These are phyloP conservation scores for Fragum sueziense DNA, from an alignment of 2,888 invertebrate genomes.

Conservation along the genomic window DNA sequence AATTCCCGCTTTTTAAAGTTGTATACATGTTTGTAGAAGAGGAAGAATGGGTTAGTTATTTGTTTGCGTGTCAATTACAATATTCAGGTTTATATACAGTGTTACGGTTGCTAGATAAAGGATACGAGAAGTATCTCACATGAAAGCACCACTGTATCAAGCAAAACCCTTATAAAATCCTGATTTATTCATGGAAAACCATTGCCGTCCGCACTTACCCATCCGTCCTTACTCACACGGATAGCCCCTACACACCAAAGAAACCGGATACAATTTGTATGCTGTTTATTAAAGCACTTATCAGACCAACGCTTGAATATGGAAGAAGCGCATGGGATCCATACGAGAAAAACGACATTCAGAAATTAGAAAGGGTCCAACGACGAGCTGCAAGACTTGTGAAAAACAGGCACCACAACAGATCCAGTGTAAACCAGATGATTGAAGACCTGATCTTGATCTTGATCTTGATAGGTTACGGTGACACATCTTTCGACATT, in stretches of 20 bases:
- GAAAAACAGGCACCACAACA: too few relatives aligned
- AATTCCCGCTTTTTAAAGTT: neutral
- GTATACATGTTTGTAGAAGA: neutral
- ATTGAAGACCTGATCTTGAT: too few relatives aligned
- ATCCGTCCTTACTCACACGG: conserved; percentile 10
- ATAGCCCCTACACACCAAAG: neutral
- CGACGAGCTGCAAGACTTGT: too few relatives aligned
- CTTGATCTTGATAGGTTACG: neutral
- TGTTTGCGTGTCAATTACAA: neutral
- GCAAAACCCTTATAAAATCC: neutral
- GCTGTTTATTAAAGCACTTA: too few relatives aligned
- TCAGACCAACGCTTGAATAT: too few relatives aligned
- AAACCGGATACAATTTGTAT: too few relatives aligned
- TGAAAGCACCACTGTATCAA: neutral
- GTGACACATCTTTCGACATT: neutral
- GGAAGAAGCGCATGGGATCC: too few relatives aligned
- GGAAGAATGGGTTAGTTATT: too few relatives aligned
- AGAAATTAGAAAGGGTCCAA: too few relatives aligned
- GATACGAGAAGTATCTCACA: neutral
- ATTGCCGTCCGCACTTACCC: conserved; percentile 2
- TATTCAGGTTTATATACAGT: neutral
- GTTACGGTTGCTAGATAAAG: neutral
- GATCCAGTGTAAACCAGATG: too few relatives aligned
- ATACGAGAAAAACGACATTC: too few relatives aligned
- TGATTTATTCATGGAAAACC: neutral